Evolutionary conservation across 2,888 invertebrate genomes (phyloP).

Genomic region (Anthrax anthrax): DNA sequence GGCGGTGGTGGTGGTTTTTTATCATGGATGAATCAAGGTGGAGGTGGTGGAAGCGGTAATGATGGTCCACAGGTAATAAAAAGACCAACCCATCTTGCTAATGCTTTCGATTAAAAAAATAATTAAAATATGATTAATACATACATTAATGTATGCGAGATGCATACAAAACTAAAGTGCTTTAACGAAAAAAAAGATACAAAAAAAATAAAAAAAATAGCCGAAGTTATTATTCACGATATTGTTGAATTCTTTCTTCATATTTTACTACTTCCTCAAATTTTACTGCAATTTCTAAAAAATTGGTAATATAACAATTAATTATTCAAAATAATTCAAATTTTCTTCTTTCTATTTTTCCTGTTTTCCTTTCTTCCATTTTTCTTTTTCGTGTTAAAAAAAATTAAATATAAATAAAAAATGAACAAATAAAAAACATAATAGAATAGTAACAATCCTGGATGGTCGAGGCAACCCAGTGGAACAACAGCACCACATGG

Average conservation of each 20-base stretch:
- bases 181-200: no score
- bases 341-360: no score
- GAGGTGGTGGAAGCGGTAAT: conserved; percentile 32
- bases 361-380: neutral
- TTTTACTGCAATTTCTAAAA: no score
- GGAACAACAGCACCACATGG: neutral
- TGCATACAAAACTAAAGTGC: neutral
- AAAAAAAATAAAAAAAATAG: no score
- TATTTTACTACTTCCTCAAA: no score
- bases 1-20: conserved; percentile 41
- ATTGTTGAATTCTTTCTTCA: no score
- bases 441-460: neutral
- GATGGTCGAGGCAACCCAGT: neutral
- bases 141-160: no score
- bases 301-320: no score
- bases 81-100: neutral
- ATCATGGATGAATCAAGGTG: conserved; percentile 59
- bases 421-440: neutral
- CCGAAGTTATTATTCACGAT: no score
- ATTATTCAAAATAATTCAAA: no score
- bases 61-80: conserved; percentile 14
- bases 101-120: neutral
- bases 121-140: no score
- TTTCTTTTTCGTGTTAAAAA: neutral
- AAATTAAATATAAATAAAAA: neutral